Evolutionary conservation across 2,888 invertebrate genomes (phyloP).

Genomic region (Caradrina clavipalpis): DNA sequence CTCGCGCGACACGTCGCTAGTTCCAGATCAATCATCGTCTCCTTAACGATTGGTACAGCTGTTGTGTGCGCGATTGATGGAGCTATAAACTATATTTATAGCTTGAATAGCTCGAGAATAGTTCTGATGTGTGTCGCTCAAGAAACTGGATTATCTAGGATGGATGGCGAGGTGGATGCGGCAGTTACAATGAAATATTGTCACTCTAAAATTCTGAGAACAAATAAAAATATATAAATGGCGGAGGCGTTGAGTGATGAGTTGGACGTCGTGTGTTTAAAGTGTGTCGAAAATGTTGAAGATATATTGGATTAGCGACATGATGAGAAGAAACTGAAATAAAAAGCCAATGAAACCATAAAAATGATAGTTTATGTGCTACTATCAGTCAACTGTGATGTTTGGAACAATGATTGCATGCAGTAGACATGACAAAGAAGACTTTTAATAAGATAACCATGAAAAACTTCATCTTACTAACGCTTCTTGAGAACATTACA

Average conservation of each 20-base stretch:
- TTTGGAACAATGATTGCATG: neutral
- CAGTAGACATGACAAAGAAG: neutral
- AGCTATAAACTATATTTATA: constrained; percentile 89
- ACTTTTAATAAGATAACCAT: neutral
- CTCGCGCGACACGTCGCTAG: constrained; percentile 66
- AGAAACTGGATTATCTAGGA: constrained; percentile 65
- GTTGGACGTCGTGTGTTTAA: constrained; percentile 24
- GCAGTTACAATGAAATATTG: constrained; percentile 58
- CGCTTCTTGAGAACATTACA: no score
- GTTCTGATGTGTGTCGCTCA: constrained; percentile 80
- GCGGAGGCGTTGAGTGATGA: constrained; percentile 48
- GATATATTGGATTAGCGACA: constrained; percentile 39
- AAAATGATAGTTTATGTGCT: constrained; percentile 16
- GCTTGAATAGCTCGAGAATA: constrained; percentile 81
- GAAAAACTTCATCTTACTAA: no score
- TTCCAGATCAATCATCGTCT: constrained; percentile 87
- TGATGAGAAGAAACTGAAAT: constrained; percentile 7
- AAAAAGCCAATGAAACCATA: constrained; percentile 16
- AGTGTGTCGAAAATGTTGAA: constrained; percentile 36
- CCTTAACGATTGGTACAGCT: constrained; percentile 88
- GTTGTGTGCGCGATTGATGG: constrained; percentile 87
- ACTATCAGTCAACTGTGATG: neutral
- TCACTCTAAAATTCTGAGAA: constrained; percentile 29
- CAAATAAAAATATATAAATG: constrained; percentile 49
- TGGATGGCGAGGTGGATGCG: constrained; percentile 61